Evolutionary conservation across 2,888 invertebrate genomes (phyloP).

Genomic region (Nemoura dubitans): DNA sequence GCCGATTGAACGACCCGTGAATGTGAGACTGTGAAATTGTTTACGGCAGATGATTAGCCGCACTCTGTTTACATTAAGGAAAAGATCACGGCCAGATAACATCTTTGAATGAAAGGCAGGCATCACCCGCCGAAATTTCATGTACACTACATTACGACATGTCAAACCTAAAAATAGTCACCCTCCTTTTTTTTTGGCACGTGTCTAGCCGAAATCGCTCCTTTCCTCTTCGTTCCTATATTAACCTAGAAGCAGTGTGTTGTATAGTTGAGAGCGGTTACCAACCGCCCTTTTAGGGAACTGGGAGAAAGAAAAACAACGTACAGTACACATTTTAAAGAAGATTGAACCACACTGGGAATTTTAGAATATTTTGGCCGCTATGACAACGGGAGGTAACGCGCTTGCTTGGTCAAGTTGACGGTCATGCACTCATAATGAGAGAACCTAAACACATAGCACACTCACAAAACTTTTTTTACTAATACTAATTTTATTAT

Average conservation of each 20-base stretch:
- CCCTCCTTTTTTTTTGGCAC: constrained; percentile 5
- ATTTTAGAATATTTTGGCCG: not conserved
- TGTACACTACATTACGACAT: not conserved
- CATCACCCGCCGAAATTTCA: not conserved
- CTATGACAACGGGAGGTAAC: not conserved
- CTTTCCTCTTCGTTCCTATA: not conserved
- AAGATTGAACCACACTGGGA: not conserved
- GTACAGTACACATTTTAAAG: not conserved
- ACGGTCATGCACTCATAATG: no score
- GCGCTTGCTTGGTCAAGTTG: no score
- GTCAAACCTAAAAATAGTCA: constrained; percentile 3
- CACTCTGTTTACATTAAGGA: not conserved
- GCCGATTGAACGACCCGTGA: not conserved
- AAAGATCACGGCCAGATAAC: not conserved
- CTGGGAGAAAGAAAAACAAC: not conserved
- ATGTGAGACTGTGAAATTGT: not conserved
- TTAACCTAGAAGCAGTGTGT: constrained; percentile 13
- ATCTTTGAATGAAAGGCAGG: not conserved
- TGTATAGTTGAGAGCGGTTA: not conserved
- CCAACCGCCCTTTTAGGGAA: constrained; percentile 21
- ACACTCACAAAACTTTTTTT: no score
- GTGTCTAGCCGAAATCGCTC: not conserved
- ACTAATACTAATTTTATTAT: no score
- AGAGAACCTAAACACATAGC: no score
- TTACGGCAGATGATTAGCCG: not conserved